Evolutionary conservation across 2,113 vertebrate species (phyloP).

Genomic region (Lichenostomus cassidix): DNA sequence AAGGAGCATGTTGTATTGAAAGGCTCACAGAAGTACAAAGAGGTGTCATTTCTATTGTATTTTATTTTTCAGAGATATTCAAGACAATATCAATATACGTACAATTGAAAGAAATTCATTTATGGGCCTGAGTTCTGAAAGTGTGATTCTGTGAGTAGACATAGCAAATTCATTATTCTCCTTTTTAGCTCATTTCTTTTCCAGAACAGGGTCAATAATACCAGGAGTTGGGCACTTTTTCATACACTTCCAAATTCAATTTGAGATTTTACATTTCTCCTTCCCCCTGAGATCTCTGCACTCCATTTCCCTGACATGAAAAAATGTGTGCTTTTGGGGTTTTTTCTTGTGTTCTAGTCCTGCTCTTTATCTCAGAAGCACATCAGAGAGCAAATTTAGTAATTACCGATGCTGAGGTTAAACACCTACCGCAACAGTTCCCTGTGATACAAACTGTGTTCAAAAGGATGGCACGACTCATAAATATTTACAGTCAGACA

Average conservation of each 20-base stretch:
- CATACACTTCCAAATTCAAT: not conserved
- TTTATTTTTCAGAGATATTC: conserved; percentile 79
- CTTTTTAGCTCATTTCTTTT: conserved; percentile 12
- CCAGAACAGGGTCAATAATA: conserved; percentile 36
- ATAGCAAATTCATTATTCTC: not conserved
- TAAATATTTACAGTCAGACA: conserved; percentile 68
- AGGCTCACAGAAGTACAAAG: not conserved
- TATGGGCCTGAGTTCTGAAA: conserved; percentile 76
- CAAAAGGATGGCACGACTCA: conserved; percentile 30
- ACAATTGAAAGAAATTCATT: conserved; percentile 79
- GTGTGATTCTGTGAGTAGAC: conserved; percentile 78
- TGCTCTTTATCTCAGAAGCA: conserved; percentile 50
- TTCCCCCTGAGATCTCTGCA: not conserved
- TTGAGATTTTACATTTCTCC: not conserved
- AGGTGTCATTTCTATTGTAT: not conserved
- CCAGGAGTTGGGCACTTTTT: not conserved
- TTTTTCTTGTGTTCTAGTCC: not conserved
- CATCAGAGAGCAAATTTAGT: conserved; percentile 55
- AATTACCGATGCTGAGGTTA: conserved; percentile 58
- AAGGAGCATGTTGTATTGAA: not conserved
- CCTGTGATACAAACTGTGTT: conserved; percentile 55
- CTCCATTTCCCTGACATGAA: not conserved
- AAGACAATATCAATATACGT: conserved; percentile 82
- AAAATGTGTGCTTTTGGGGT: not conserved
- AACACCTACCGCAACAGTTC: conserved; percentile 53